Evolutionary conservation across 2,113 vertebrate species (phyloP).

Genomic region (Malurus cyaneus): DNA sequence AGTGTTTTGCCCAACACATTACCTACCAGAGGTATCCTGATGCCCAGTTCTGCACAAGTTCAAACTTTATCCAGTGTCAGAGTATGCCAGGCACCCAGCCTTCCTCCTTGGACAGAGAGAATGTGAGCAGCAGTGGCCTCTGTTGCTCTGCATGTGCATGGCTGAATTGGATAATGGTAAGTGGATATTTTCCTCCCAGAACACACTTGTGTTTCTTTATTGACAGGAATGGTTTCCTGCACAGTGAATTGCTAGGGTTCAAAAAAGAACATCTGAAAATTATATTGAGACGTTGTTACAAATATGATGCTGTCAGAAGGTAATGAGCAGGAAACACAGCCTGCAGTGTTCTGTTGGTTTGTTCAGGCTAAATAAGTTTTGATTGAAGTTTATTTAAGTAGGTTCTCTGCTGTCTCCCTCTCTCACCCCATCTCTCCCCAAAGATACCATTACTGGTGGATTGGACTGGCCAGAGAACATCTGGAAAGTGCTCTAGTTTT

Average conservation of each 20-base stretch:
- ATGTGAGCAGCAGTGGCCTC: too few species aligned
- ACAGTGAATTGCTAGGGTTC: background rate
- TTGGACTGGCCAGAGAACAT: background rate
- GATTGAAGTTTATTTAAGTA: background rate
- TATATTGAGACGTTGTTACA: background rate
- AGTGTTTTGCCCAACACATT: accelerated
- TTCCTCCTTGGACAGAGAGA: background rate
- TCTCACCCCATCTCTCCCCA: background rate
- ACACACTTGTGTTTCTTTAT: background rate
- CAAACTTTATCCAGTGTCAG: background rate
- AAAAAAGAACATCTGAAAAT: background rate
- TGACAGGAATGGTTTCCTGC: background rate
- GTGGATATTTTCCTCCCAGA: background rate
- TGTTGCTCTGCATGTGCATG: accelerated
- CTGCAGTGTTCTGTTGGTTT: background rate
- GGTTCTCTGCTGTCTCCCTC: background rate
- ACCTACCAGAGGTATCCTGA: background rate
- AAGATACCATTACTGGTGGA: background rate
- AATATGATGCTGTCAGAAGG: background rate
- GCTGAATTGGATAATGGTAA: background rate
- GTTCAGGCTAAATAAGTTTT: background rate
- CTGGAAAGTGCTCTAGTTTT: background rate
- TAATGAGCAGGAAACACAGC: background rate
- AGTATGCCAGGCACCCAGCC: background rate
- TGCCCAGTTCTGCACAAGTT: background rate